A percentile compares a stretch with the other conserved stretches of the same genome.
Evolutionary conservation across 2,888 invertebrate genomes (phyloP).

Genomic region (Tetragnatha montana): DNA sequence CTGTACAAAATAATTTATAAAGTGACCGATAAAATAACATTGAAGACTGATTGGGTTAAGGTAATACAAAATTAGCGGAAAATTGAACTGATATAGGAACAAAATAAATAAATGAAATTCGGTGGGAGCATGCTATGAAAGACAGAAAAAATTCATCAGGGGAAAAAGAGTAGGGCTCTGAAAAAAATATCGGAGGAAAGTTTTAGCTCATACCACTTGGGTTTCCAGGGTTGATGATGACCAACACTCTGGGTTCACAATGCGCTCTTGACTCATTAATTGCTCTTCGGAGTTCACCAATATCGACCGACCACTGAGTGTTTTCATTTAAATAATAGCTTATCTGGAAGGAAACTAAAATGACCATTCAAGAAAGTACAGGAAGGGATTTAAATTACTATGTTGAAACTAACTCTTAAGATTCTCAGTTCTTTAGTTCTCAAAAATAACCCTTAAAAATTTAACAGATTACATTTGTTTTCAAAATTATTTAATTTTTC

Average conservation of each 20-base stretch:
- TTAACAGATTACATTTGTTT: neutral
- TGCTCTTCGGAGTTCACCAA: conserved; percentile 87
- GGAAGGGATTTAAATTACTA: too few species aligned
- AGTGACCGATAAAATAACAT: too few species aligned
- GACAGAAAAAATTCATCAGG: too few species aligned
- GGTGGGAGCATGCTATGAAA: too few species aligned
- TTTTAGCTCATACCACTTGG: conserved; percentile 85
- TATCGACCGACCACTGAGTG: conserved; percentile 88
- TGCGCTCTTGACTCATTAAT: conserved; percentile 80
- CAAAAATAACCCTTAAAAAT: neutral
- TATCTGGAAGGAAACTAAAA: conserved; percentile 78
- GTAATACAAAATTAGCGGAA: too few species aligned
- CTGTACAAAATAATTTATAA: too few species aligned
- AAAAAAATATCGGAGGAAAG: neutral
- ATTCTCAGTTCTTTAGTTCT: neutral
- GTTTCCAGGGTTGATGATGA: conserved; percentile 98
- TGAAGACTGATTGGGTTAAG: too few species aligned
- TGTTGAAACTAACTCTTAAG: too few species aligned
- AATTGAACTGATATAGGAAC: too few species aligned
- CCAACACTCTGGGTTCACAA: conserved; percentile 87
- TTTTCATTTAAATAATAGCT: conserved; percentile 95
- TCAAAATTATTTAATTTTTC: neutral
- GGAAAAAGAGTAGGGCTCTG: too few species aligned
- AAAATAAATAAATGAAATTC: too few species aligned
- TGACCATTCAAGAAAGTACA: neutral